Base-by-base conservation (phyloP, 2,888 invertebrate genomes). In the Kuschelorhynchus macadamiae region DNA sequence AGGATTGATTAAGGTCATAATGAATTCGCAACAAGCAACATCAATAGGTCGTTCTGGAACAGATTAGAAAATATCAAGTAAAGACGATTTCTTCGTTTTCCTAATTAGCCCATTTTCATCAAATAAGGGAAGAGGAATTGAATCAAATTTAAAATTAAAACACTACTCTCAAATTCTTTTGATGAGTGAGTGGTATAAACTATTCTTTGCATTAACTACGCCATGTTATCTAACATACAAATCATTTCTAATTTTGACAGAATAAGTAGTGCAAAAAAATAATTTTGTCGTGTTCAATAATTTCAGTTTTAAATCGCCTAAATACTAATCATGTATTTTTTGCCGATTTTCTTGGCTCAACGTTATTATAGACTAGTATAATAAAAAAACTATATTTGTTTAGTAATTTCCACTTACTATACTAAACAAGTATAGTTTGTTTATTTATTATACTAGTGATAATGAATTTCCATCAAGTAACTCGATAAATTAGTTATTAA, bases 131-230 rank as follows among this genome's bases (percentile, higher is more conserved):
- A n/a, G 1, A 18, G 36, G 53, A 7, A 53, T 39, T 7, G 33
- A 11, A 1, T 36, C 53, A 17, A 53, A 39, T 53, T 53, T 18
- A 53, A 53, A 20, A 67, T 42, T 70, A 33, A 72, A 72, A 71
- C 67, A 71, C 46, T 56, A 64, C 59, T 61, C 60, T 70, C 17
- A n/a, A n/a, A 36, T 53, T 53, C 53, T 14, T 16, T 17, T 17
- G 53, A n/a, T 9, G 53, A 17, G 20, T 17, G 39, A 4, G 39
- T 39, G 2, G 53, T 53, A 39, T 39, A 53, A 39, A 53, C 18
- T 53, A 17, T 53, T 36, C 53, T 53, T n/a, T 53, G 53, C 1
- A 53, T 36, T 53, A 53, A 17, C 17, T 53, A 39, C 1, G 53
- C 17, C 7, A 33, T n/a, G n/a, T n/a, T n/a, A 14, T 16, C 39